Percentiles rank a stretch among this genome's conserved stretches.
These are phyloP conservation scores for Chloebia gouldiae DNA, from an alignment of 2,113 vertebrate species.

Conservation along the genomic window DNA sequence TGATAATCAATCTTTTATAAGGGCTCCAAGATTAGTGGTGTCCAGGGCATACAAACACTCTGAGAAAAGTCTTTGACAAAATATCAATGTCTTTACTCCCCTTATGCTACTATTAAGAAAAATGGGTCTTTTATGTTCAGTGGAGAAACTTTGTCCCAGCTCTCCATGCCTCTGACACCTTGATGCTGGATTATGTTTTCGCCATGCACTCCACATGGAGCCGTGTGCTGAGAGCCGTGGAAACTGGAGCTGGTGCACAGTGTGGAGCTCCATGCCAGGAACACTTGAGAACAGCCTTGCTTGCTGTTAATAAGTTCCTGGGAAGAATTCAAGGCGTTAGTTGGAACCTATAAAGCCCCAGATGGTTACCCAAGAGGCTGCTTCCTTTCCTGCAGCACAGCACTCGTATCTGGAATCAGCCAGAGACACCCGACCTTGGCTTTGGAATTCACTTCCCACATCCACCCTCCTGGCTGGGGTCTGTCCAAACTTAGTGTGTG, in stretches of 20 bases:
- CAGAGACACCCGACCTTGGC: neutral
- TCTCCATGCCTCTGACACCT: slow-evolving; percentile 22
- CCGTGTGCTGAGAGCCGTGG: neutral
- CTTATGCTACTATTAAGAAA: neutral
- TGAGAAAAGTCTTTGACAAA: neutral
- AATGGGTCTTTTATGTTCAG: neutral
- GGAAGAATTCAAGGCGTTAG: slow-evolving; percentile 33
- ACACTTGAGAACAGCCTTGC: neutral
- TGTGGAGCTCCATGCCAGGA: slow-evolving; percentile 17
- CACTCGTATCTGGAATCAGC: neutral
- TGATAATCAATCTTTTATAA: neutral
- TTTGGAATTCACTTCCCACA: neutral
- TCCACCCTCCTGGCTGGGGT: neutral
- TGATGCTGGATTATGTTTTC: neutral
- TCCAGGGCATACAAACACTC: neutral
- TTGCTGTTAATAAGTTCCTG: slow-evolving; percentile 9
- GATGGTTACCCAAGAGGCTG: neutral
- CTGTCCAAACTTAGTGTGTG: neutral
- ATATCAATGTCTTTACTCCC: neutral
- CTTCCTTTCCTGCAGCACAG: neutral
- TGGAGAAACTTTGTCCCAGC: neutral
- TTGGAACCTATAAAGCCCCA: slow-evolving; percentile 5
- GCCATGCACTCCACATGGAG: fast-evolving
- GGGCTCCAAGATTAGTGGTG: neutral
- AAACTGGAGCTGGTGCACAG: slow-evolving; percentile 25